These are phyloP conservation scores for Sesia apiformis DNA, from an alignment of 2,888 invertebrate species.

Conservation along the genomic window DNA sequence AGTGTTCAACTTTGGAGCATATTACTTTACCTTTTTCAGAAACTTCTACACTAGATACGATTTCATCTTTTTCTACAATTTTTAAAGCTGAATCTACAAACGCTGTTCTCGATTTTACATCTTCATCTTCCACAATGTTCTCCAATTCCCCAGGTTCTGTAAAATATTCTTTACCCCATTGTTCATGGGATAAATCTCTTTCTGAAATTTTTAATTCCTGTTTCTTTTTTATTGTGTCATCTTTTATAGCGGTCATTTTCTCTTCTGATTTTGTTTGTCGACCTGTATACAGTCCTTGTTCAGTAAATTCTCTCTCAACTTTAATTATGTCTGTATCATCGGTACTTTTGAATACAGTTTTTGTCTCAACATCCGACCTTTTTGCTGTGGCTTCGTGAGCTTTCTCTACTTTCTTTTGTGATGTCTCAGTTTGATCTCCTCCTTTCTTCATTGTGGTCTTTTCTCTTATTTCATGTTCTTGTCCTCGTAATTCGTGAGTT, in stretches of 20 bases:
- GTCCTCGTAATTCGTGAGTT: conserved; percentile 58
- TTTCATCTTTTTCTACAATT: conserved; percentile 63
- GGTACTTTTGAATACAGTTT: conserved; percentile 54
- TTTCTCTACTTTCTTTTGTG: conserved; percentile 67
- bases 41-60: conserved; percentile 54
- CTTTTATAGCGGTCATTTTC: conserved; percentile 65
- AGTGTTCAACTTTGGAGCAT: conserved; percentile 60
- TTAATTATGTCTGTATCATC: conserved; percentile 58
- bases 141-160: conserved; percentile 64
- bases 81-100: conserved; percentile 59
- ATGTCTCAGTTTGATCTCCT: conserved; percentile 65
- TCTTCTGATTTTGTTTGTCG: conserved; percentile 65
- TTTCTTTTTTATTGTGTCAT: conserved; percentile 61
- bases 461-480: conserved; percentile 67
- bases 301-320: conserved; percentile 57
- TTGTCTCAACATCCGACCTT: conserved; percentile 60
- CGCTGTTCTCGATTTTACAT: conserved; percentile 48
- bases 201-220: conserved; percentile 70
- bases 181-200: conserved; percentile 66
- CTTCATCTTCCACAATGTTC: conserved; percentile 59
- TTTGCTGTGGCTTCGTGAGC: conserved; percentile 68
- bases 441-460: conserved; percentile 58
- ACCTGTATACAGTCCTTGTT: conserved; percentile 62
- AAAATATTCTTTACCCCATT: conserved; percentile 72
- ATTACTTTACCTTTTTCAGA: conserved; percentile 64